Conservation (phyloP, 1,140 invertebrate genomes). For the Drosophila parvula region DNA sequence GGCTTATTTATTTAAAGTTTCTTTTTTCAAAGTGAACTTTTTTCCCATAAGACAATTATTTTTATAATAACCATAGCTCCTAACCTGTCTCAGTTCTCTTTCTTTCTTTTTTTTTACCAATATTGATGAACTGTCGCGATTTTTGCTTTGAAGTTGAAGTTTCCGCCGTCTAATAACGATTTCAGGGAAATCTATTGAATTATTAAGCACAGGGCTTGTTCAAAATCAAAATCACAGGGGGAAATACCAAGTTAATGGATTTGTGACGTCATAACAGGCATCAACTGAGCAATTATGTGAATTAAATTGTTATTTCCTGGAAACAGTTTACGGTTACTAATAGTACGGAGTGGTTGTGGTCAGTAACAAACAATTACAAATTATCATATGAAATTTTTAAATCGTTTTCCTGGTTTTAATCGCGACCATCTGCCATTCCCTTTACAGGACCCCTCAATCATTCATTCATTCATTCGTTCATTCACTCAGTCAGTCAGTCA, state of each 20-base stretch:
- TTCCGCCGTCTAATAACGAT: conserved; percentile 8
- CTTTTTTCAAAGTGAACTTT: no score
- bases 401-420: not conserved
- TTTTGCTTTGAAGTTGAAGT: conserved; percentile 28
- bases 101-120: not conserved
- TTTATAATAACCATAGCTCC: not conserved
- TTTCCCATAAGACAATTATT: not conserved
- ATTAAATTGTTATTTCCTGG: conserved; percentile 27
- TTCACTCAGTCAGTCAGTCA: conserved; percentile 41
- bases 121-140: conserved; percentile 22
- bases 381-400: conserved; percentile 52
- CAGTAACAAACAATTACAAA: conserved; percentile 28
- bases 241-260: conserved; percentile 6
- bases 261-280: conserved; percentile 10
- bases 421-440: conserved; percentile 2
- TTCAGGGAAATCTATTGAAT: conserved; percentile 14
- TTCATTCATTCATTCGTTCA: conserved; percentile 9
- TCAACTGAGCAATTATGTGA: conserved; percentile 23
- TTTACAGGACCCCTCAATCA: conserved; percentile 26
- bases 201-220: conserved; percentile 11
- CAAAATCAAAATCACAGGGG: conserved; percentile 12
- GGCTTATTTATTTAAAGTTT: not conserved
- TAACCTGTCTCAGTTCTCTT: not conserved
- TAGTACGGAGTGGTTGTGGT: no score
- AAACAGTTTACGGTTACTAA: conserved; percentile 1